Percentiles rank a stretch among this genome's conserved stretches.
Evolutionary conservation across 2,797 vertebrate genomes (phyloP).

Genomic region (Jordanella pulchra): DNA sequence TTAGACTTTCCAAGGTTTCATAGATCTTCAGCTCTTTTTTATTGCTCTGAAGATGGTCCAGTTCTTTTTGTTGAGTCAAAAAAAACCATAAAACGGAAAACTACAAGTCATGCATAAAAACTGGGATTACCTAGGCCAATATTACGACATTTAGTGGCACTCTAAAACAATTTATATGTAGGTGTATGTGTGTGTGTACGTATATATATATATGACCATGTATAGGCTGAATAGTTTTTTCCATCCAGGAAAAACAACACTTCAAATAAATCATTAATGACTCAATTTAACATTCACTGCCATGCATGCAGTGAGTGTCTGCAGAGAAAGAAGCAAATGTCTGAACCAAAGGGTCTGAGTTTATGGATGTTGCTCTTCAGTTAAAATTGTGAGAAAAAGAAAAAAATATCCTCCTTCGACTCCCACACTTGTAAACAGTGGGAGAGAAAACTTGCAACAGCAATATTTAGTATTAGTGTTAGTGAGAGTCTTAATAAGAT

Average conservation of each 20-base stretch:
- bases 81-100: too few species aligned
- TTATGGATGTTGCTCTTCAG: background rate
- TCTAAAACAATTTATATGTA: background rate
- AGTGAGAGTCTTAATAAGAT: background rate
- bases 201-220: background rate
- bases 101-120: background rate
- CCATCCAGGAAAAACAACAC: background rate
- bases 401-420: background rate
- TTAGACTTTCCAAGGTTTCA: background rate
- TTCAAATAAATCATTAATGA: conserved; percentile 7
- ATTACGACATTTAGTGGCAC: background rate
- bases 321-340: background rate
- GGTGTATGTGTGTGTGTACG: too few species aligned
- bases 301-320: background rate
- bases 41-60: background rate
- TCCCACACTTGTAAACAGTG: background rate
- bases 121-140: background rate
- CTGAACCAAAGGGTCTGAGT: background rate
- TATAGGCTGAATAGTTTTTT: background rate
- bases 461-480: background rate
- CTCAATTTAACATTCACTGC: conserved; percentile 4
- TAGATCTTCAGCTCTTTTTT: background rate
- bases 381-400: background rate
- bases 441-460: background rate
- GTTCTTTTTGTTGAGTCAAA: too few species aligned